A percentile compares a stretch with the other conserved stretches of the same genome.
Conservation (phyloP, 1,140 invertebrate genomes). For the Temnothorax curvispinosus region DNA sequence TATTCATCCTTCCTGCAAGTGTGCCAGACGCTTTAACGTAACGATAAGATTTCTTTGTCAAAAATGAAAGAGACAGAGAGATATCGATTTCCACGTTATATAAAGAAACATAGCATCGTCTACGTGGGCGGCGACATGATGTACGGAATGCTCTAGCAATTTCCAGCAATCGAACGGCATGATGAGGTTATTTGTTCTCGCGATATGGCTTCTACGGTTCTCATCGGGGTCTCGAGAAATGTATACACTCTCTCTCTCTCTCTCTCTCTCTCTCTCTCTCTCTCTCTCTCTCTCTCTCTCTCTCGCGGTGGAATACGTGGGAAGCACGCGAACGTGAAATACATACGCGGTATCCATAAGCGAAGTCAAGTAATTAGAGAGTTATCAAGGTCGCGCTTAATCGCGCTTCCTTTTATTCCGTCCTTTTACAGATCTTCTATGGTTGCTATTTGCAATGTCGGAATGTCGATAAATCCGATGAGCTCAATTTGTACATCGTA, state of each 20-base stretch:
- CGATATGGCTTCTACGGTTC: conserved; percentile 38
- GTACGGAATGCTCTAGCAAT: conserved; percentile 32
- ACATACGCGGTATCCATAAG: conserved; percentile 3
- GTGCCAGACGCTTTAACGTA: background rate
- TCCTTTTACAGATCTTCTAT: background rate
- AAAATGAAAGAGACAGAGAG: background rate
- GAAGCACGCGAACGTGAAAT: background rate
- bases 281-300: background rate
- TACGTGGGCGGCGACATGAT: background rate
- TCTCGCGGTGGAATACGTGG: conserved; percentile 11
- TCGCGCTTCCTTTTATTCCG: background rate
- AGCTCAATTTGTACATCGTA: conserved; percentile 37
- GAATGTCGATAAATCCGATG: conserved; percentile 34
- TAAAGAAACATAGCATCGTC: conserved; percentile 33
- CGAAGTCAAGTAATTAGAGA: conserved; percentile 41
- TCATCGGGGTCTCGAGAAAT: conserved; percentile 17
- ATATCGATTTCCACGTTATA: conserved; percentile 41
- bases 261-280: background rate
- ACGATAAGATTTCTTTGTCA: background rate
- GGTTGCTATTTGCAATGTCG: background rate
- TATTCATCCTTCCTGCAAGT: background rate
- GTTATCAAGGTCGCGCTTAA: conserved; percentile 46
- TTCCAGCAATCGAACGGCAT: conserved; percentile 58
- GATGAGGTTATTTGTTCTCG: conserved; percentile 58
- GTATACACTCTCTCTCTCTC: background rate